Conservation (phyloP, 2,888 invertebrate species). For the Serripes groenlandicus region DNA sequence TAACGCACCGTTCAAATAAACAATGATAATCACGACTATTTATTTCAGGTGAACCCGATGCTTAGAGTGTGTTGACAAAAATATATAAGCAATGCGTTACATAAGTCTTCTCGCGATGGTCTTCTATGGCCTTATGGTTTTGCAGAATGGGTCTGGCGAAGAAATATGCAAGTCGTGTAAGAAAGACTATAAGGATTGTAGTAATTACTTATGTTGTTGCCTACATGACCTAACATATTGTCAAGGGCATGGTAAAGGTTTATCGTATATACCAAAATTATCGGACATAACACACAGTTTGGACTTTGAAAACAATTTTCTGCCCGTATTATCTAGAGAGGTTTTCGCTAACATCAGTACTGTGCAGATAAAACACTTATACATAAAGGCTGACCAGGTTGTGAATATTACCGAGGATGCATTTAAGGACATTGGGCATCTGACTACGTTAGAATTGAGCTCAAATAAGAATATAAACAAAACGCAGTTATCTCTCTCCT, state of each 20-base stretch:
- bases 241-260: not conserved
- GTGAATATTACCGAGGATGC: not conserved
- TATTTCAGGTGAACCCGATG: too few species aligned
- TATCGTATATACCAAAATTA: slow-evolving; percentile 1
- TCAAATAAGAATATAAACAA: slow-evolving; percentile 3
- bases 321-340: not conserved
- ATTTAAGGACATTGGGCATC: not conserved
- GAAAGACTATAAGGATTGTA: not conserved
- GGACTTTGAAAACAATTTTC: not conserved
- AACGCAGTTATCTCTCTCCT: not conserved
- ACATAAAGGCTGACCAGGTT: not conserved
- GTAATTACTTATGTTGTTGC: not conserved
- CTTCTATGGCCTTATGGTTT: too few species aligned
- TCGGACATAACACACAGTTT: not conserved
- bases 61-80: too few species aligned
- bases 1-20: too few species aligned
- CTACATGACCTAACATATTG: not conserved
- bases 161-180: too few species aligned
- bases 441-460: not conserved
- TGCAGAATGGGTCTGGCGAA: too few species aligned
- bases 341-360: not conserved
- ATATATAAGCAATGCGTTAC: too few species aligned
- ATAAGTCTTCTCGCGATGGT: too few species aligned
- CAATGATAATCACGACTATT: too few species aligned
- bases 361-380: not conserved